phyloP scores from a whole-genome alignment of 2,113 vertebrate species.

The Corydoras sp. region DNA sequence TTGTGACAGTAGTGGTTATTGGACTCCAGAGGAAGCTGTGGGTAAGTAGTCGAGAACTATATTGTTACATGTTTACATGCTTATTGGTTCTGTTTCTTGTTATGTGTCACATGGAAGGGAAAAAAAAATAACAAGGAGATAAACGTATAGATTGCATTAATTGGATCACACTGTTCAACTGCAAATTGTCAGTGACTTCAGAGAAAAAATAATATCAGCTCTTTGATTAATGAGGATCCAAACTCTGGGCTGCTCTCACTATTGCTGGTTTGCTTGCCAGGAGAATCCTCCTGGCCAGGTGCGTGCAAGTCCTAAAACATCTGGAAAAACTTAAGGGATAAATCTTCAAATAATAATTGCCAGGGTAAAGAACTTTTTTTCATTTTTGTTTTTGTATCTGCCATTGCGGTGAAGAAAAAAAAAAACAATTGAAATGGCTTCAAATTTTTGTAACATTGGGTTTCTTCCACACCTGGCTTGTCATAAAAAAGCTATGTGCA shows the following conservation, averaged over 20 bases:
- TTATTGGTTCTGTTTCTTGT: slow-evolving; percentile 10
- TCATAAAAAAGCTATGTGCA: slow-evolving; percentile 48
- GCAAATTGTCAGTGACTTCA: slow-evolving; percentile 9
- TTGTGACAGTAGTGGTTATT: slow-evolving; percentile 91
- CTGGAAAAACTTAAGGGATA: slow-evolving; percentile 63
- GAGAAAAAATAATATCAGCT: slow-evolving; percentile 33
- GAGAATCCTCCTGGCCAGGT: slow-evolving; percentile 52
- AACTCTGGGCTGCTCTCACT: slow-evolving; percentile 28
- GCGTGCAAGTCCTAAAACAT: slow-evolving; percentile 59
- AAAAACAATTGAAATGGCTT: slow-evolving; percentile 41
- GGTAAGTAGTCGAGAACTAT: slow-evolving; percentile 65
- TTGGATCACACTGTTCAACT: neutral
- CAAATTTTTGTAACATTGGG: slow-evolving; percentile 56
- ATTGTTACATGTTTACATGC: neutral
- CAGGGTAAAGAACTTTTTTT: slow-evolving; percentile 47
- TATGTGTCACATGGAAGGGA: neutral
- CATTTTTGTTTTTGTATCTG: slow-evolving; percentile 37
- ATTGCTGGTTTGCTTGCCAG: slow-evolving; percentile 11
- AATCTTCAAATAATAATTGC: slow-evolving; percentile 66
- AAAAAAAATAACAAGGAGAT: slow-evolving; percentile 4
- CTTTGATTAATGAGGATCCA: slow-evolving; percentile 41
- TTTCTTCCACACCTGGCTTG: slow-evolving; percentile 52
- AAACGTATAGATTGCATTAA: slow-evolving; percentile 7
- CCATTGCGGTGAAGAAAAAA: slow-evolving; percentile 41
- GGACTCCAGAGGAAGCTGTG: slow-evolving; percentile 93